These are phyloP conservation scores for Camponotus pennsylvanicus DNA, from an alignment of 1,140 invertebrate genomes.

Conservation along the genomic window DNA sequence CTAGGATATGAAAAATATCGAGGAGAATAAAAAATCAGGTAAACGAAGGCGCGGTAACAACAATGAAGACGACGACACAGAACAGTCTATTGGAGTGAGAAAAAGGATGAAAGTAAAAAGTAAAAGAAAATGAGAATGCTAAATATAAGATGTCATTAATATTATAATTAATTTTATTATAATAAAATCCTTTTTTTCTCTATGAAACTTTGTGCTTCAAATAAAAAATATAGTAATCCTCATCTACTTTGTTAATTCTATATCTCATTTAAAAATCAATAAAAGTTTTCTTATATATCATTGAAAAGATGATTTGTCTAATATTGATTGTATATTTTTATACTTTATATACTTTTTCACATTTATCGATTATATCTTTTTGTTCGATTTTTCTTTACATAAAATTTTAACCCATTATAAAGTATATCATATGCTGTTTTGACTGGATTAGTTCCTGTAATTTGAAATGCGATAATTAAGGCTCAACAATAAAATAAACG, in stretches of 20 bases:
- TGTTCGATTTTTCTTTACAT: neutral
- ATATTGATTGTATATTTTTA: neutral
- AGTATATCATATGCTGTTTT: neutral
- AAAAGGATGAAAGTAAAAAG: slow-evolving; percentile 90
- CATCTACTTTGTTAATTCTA: no score
- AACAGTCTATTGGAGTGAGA: slow-evolving; percentile 92
- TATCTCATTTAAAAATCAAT: neutral
- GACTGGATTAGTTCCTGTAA: slow-evolving; percentile 6
- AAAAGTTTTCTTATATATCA: neutral
- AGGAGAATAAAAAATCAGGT: slow-evolving; percentile 90
- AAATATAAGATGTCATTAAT: slow-evolving; percentile 2
- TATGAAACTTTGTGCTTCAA: neutral
- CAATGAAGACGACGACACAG: slow-evolving; percentile 89
- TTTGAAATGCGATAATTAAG: slow-evolving; percentile 31
- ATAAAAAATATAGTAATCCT: slow-evolving; percentile 8
- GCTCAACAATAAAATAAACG: slow-evolving; percentile 59
- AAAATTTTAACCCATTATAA: neutral
- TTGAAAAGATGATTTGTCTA: neutral
- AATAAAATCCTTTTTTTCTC: slow-evolving; percentile 10
- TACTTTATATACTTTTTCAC: neutral
- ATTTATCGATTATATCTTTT: neutral
- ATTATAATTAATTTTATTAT: slow-evolving; percentile 9
- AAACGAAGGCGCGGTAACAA: slow-evolving; percentile 89
- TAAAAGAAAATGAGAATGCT: slow-evolving; percentile 73
- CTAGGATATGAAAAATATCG: slow-evolving; percentile 94